Base-by-base conservation (phyloP, 2,888 invertebrate species). In the Actias luna region DNA sequence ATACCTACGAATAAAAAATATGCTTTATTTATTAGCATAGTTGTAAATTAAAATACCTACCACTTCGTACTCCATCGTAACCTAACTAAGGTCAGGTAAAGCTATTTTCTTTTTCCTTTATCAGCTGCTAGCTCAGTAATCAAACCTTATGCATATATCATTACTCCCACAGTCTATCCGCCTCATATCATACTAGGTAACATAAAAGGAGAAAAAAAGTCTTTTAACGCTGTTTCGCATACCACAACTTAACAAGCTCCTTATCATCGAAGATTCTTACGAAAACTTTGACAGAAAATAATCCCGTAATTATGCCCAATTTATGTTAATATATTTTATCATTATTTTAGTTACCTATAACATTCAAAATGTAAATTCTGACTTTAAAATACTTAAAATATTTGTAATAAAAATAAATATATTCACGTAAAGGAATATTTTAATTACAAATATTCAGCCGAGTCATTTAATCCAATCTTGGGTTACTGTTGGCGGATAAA, bases 371-470 rank as follows among this genome's bases (percentile, higher is more conserved):
- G 85, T 80, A 80, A 84, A 87, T 86, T 77, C 75, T 63, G 70
- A 70, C 72, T 75, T 75, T 83, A 80, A 85, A 82, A 81, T 77
- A 77, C 75, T 77, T 82, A 83, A 85, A 86, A 82, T 84, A 79
- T 82, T 80, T 78, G 72, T 73, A 69, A 66, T 76, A 78, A 80
- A 73, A 76, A 72, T 74, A 76, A 79, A 80, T 75, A 79, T 81
- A 81, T 82, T 79, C 80, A 82, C 29, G 5, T 76, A 76, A 75
- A 76, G 65, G 76, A 72, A 80, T 82, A 84, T 84, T 85, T 85
- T 87, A 88, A 88, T 88, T 87, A 83, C 84, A 83, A 82, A 80
- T 81, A 78, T 76, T 77, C 77, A 77, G 66, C 66, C 74, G 70
- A 76, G 72, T 77, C 77, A 77, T 80, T 82, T 83, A 85, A 85